phyloP scores from a whole-genome alignment of 2,797 vertebrate genomes.

The Gymnothorax reevesii region DNA sequence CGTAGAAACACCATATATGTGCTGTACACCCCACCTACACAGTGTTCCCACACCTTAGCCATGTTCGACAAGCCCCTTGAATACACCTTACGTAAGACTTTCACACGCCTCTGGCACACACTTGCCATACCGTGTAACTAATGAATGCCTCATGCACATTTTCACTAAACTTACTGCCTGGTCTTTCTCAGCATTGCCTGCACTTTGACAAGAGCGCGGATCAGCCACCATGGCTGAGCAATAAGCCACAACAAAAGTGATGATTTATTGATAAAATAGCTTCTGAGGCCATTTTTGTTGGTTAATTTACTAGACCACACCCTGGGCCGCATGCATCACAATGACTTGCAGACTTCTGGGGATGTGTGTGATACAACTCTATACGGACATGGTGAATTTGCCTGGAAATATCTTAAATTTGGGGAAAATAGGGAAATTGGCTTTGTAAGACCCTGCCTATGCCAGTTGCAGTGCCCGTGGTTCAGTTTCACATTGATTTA shows the following conservation, averaged over 20 bases:
- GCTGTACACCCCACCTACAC: not conserved
- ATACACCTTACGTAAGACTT: not conserved
- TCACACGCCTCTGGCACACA: not conserved
- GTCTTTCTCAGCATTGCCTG: conserved; percentile 49
- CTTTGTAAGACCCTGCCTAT: too few relatives aligned
- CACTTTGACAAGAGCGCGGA: not conserved
- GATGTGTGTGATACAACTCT: too few relatives aligned
- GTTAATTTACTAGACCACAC: too few relatives aligned
- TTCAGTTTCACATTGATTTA: too few relatives aligned
- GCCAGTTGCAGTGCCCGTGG: too few relatives aligned
- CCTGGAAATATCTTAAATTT: too few relatives aligned
- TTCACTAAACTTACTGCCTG: conserved; percentile 61
- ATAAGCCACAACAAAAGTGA: not conserved
- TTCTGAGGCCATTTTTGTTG: too few relatives aligned
- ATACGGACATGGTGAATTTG: too few relatives aligned
- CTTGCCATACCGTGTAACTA: not conserved
- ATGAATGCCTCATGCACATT: conserved; percentile 58
- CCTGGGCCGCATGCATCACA: too few relatives aligned
- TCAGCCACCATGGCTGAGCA: not conserved
- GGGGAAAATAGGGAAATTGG: too few relatives aligned
- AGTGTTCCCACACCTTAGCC: not conserved
- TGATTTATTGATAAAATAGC: not conserved
- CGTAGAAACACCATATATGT: not conserved
- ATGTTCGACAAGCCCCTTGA: not conserved
- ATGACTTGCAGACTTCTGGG: too few relatives aligned